Conservation (phyloP, 2,113 vertebrate species). For the Furnarius figulus region DNA sequence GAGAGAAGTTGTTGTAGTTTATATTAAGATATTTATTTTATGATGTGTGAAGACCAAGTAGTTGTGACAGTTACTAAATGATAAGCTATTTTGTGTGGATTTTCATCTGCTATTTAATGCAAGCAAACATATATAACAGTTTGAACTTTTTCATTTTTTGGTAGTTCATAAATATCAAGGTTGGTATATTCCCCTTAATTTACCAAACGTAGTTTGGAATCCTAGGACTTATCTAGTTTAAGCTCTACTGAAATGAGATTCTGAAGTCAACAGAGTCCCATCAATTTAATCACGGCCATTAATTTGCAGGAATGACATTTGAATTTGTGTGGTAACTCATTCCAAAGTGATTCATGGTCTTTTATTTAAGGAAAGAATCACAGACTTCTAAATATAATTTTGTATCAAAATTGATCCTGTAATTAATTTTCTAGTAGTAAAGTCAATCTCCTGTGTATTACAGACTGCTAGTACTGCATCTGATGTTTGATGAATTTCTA, state of each 20-base stretch:
- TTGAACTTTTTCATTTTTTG: not conserved
- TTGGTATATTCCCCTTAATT: not conserved
- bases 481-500: conserved; percentile 40
- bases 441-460: conserved; percentile 40
- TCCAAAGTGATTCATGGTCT: not conserved
- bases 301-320: not conserved
- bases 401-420: conserved; percentile 8
- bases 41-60: not conserved
- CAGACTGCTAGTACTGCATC: conserved; percentile 4
- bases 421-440: conserved; percentile 36
- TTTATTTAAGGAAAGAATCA: conserved; percentile 49
- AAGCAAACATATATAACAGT: not conserved
- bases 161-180: not conserved
- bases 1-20: not conserved
- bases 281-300: not conserved
- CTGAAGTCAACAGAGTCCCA: not conserved
- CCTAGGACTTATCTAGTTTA: not conserved
- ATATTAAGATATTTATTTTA: not conserved
- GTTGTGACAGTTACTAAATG: not conserved
- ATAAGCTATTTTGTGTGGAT: not conserved
- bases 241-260: not conserved
- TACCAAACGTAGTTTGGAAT: not conserved
- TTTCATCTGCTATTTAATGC: not conserved
- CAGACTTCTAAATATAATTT: conserved; percentile 23
- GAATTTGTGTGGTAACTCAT: conserved; percentile 12